Evolutionary conservation across 1,140 invertebrate genomes (phyloP).

Genomic region (Brachionus rotundiformis): DNA sequence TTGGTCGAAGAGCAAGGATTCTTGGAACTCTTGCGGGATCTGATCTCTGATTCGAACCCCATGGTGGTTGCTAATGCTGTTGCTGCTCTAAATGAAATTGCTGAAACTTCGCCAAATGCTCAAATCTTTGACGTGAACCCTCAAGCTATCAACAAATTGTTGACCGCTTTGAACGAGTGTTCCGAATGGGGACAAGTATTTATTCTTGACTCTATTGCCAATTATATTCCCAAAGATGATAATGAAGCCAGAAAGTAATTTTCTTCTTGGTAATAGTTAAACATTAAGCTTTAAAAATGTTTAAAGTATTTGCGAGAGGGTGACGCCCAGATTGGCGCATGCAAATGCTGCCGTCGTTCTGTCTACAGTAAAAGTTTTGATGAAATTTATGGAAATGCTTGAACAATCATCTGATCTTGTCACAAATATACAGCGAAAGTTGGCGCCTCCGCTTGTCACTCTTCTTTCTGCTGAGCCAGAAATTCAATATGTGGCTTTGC

Average conservation of each 20-base stretch:
- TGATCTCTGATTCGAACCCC: slow-evolving; percentile 98
- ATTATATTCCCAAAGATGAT: slow-evolving; percentile 95
- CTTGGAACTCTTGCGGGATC: slow-evolving; percentile 90
- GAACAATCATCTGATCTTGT: slow-evolving; percentile 90
- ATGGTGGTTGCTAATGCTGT: slow-evolving; percentile 99
- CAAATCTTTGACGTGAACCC: slow-evolving; percentile 95
- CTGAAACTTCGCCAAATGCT: slow-evolving; percentile 88
- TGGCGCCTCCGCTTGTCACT: slow-evolving; percentile 97
- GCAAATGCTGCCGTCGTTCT: slow-evolving; percentile 99
- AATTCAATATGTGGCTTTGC: slow-evolving; percentile 94
- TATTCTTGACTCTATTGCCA: slow-evolving; percentile 94
- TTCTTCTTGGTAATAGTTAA: not conserved
- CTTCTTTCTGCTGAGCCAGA: slow-evolving; percentile 95
- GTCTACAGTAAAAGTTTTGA: slow-evolving; percentile 92
- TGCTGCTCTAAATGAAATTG: slow-evolving; percentile 95
- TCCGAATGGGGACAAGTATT: slow-evolving; percentile 99
- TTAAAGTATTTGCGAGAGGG: slow-evolving; percentile 86
- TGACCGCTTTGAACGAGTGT: slow-evolving; percentile 97
- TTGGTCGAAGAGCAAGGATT: slow-evolving; percentile 98
- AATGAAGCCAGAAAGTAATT: slow-evolving; percentile 85
- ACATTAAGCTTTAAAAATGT: not conserved
- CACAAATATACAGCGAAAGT: slow-evolving; percentile 78
- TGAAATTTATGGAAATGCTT: slow-evolving; percentile 98
- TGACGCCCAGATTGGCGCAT: slow-evolving; percentile 94
- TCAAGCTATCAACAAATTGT: slow-evolving; percentile 93